Conservation (phyloP, 2,888 invertebrate genomes). For the Caenorhabditis sp. region DNA sequence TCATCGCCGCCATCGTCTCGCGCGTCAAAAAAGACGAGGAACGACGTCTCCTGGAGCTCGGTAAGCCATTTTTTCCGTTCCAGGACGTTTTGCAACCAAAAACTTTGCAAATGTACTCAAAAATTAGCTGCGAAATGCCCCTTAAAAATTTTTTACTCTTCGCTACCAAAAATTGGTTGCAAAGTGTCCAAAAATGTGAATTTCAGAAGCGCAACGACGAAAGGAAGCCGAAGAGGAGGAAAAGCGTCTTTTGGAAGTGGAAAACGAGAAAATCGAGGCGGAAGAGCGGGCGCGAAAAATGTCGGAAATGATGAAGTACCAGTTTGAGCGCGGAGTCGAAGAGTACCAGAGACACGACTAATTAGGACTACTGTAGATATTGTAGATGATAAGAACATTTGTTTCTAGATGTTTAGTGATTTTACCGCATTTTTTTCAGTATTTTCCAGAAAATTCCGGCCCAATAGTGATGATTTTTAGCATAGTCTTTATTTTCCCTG, state of each 20-base stretch:
- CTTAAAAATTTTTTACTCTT: too few species aligned
- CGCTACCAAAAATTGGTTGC: too few species aligned
- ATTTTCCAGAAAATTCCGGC: too few species aligned
- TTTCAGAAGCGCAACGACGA: constrained; percentile 34
- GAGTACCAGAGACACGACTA: constrained; percentile 25
- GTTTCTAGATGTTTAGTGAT: too few species aligned
- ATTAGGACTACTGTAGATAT: too few species aligned
- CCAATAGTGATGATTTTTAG: too few species aligned
- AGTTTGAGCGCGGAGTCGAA: constrained; percentile 51
- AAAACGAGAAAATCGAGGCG: constrained; percentile 44
- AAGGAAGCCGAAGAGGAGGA: constrained; percentile 48
- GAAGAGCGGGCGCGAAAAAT: constrained; percentile 49
- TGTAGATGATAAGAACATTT: too few species aligned
- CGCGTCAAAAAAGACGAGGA: constrained; percentile 61
- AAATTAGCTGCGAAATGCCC: too few species aligned
- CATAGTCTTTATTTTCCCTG: too few species aligned
- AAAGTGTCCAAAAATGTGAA: too few species aligned
- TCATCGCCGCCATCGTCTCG: constrained; percentile 89
- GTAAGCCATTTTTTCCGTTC: constrained; percentile 22
- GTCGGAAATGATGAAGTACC: constrained; percentile 52
- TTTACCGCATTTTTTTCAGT: too few species aligned
- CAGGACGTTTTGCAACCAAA: too few species aligned
- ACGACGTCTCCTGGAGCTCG: constrained; percentile 45
- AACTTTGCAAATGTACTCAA: neutral
- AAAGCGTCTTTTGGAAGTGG: constrained; percentile 35